phyloP scores from a whole-genome alignment of 2,797 vertebrate species.

The Sebastes reedi region DNA sequence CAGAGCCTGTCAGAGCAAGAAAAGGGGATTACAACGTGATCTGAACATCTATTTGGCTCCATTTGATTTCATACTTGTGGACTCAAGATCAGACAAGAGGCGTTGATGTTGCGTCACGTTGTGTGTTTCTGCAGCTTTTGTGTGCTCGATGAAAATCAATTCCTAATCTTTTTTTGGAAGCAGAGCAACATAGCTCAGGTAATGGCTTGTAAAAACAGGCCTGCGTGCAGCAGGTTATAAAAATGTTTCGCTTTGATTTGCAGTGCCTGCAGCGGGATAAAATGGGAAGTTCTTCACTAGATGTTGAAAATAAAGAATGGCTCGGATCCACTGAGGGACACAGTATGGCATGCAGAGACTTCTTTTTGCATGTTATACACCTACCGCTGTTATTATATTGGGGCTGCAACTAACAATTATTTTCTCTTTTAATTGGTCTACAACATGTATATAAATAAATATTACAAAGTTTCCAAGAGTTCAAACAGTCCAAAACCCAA shows the following conservation, averaged over 20 bases:
- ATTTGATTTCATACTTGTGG: conserved; percentile 1
- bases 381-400: not conserved
- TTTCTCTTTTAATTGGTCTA: not conserved
- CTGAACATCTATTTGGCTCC: not conserved
- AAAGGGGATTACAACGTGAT: not conserved
- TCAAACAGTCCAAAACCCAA: not conserved
- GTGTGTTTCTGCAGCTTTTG: conserved; percentile 5
- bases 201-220: conserved; percentile 26
- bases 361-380: not conserved
- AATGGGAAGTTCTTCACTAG: not conserved
- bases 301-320: not conserved
- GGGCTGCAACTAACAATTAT: not conserved
- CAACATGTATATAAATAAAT: too few relatives aligned
- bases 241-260: not conserved
- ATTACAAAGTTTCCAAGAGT: not conserved
- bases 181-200: not conserved
- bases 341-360: not conserved
- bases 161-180: not conserved
- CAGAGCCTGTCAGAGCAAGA: conserved; percentile 39
- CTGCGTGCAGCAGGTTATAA: not conserved
- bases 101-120: conserved; percentile 1
- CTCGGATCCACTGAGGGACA: not conserved
- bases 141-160: not conserved
- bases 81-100: conserved; percentile 46
- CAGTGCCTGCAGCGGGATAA: not conserved